Evolutionary conservation across 2,797 vertebrate species (phyloP).

Genomic region (Antrozous pallidus): DNA sequence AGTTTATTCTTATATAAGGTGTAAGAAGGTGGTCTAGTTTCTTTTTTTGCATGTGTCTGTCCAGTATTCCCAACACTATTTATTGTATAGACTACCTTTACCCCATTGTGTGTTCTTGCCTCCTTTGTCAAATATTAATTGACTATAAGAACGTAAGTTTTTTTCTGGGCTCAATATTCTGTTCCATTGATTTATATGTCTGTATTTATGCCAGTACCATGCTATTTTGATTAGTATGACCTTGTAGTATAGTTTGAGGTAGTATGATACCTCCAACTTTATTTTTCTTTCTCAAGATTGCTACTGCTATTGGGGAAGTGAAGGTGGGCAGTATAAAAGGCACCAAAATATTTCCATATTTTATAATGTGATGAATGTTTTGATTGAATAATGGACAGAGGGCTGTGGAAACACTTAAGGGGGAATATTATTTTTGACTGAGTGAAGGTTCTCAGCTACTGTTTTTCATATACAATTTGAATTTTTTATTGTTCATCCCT

Average conservation of each 20-base stretch:
- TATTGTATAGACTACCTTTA: neutral
- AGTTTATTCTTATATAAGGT: too few relatives aligned
- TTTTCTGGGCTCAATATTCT: neutral
- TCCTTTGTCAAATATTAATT: neutral
- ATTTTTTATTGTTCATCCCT: neutral
- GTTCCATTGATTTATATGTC: neutral
- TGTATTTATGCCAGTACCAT: neutral
- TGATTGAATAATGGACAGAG: neutral
- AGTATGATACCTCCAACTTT: neutral
- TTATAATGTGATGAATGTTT: neutral
- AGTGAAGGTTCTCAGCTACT: neutral
- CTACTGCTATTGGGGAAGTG: neutral
- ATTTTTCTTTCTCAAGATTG: neutral
- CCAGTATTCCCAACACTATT: too few relatives aligned
- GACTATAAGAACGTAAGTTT: neutral
- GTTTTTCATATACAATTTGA: neutral
- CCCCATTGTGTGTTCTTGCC: neutral
- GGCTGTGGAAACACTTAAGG: neutral
- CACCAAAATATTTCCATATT: neutral
- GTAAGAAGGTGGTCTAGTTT: too few relatives aligned
- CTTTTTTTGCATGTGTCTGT: too few relatives aligned
- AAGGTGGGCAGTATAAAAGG: neutral
- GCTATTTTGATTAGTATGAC: neutral
- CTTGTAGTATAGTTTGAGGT: neutral
- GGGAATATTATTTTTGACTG: conserved; percentile 1